phyloP scores from a whole-genome alignment of 2,888 invertebrate species.

The Pardosa pseudoannulata region DNA sequence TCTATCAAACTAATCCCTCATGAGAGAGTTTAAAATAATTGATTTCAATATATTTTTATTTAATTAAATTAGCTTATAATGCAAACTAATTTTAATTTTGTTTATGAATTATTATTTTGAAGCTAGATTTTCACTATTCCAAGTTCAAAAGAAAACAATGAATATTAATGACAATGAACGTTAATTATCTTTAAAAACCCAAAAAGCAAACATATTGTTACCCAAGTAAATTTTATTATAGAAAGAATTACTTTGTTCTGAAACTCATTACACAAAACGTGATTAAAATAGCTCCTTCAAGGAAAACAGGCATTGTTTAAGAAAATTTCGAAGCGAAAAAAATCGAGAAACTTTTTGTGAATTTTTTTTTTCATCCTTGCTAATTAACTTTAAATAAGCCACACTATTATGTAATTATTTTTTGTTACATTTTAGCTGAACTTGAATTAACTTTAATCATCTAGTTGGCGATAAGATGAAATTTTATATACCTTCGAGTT shows the following conservation, averaged over 20 bases:
- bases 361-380: neutral
- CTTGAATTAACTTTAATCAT: neutral
- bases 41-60: too few relatives aligned
- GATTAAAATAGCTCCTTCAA: neutral
- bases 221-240: neutral
- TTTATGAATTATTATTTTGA: too few relatives aligned
- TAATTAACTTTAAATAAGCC: neutral
- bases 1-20: too few relatives aligned
- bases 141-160: neutral
- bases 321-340: neutral
- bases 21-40: too few relatives aligned
- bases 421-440: neutral
- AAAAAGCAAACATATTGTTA: neutral
- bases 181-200: neutral
- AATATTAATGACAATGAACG: neutral
- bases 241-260: neutral
- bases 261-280: neutral
- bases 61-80: too few relatives aligned
- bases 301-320: neutral
- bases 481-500: too few relatives aligned
- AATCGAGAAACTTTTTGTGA: too few relatives aligned
- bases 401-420: neutral
- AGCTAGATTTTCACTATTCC: neutral
- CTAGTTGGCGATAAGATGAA: neutral
- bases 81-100: too few relatives aligned